These are phyloP conservation scores for Aphelenchoides fujianensis DNA, from an alignment of 1,140 invertebrate genomes.

Conservation along the genomic window DNA sequence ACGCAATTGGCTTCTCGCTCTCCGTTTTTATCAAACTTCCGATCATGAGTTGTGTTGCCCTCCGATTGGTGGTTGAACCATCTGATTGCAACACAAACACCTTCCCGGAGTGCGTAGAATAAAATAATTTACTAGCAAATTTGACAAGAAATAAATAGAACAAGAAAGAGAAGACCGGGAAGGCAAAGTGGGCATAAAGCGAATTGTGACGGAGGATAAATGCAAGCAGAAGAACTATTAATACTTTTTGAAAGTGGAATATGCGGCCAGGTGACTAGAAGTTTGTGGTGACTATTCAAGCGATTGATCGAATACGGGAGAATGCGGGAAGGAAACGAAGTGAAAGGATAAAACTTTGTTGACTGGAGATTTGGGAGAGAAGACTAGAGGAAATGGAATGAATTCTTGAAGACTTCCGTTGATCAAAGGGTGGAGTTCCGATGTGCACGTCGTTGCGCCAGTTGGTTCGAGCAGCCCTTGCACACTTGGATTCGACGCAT, in stretches of 20 bases:
- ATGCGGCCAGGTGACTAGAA: too few relatives aligned
- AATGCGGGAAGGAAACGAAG: neutral
- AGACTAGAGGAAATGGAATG: neutral
- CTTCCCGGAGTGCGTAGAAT: neutral
- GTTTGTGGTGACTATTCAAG: neutral
- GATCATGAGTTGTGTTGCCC: too few relatives aligned
- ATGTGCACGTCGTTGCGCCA: conserved; percentile 10
- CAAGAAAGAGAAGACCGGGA: neutral
- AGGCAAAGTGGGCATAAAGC: conserved; percentile 2
- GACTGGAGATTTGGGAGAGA: neutral
- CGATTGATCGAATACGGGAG: neutral
- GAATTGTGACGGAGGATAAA: too few relatives aligned
- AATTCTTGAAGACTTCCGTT: neutral
- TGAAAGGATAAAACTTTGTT: neutral
- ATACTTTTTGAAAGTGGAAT: too few relatives aligned
- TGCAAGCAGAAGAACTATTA: too few relatives aligned
- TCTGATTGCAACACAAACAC: too few relatives aligned
- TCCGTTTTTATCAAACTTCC: too few relatives aligned
- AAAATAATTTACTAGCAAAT: neutral
- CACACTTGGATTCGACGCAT: conserved; percentile 25
- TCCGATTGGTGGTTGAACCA: neutral
- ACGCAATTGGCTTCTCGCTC: too few relatives aligned
- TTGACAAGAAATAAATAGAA: too few relatives aligned
- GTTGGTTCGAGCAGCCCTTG: conserved; percentile 5
- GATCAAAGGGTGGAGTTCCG: neutral